These are phyloP conservation scores for Antedon mediterranea DNA, from an alignment of 53 echinoderm and acorn worm genomes.

Conservation along the genomic window DNA sequence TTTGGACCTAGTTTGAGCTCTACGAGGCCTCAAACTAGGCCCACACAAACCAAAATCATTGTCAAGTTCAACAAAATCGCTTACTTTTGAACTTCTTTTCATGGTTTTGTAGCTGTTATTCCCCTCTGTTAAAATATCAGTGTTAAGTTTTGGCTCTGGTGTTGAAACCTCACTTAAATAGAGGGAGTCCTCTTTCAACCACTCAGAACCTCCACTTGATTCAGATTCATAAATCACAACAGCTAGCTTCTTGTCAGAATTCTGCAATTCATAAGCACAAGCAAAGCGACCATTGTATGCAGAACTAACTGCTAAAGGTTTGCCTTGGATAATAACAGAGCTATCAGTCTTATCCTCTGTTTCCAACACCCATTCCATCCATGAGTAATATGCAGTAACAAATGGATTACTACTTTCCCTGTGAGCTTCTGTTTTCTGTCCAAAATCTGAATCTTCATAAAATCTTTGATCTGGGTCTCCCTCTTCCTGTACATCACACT, in stretches of 20 bases:
- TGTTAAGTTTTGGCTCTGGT: conserved; percentile 25
- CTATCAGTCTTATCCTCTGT: conserved; percentile 56
- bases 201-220: conserved; percentile 90
- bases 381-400: conserved; percentile 45
- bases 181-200: conserved; percentile 80
- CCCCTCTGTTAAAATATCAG: conserved; percentile 22
- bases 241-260: conserved; percentile 18
- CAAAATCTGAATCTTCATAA: conserved; percentile 25
- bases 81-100: conserved; percentile 92
- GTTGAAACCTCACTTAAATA: conserved; percentile 49
- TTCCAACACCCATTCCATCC: conserved; percentile 89
- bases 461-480: conserved; percentile 18
- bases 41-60: conserved; percentile 15
- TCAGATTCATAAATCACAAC: conserved; percentile 81
- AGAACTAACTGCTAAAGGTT: conserved; percentile 69
- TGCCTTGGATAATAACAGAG: conserved; percentile 47
- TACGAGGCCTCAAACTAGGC: conserved; percentile 6
- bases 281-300: conserved; percentile 91
- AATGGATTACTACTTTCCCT: conserved; percentile 28
- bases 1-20: background rate
- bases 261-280: conserved; percentile 34
- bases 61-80: conserved; percentile 57
- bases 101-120: conserved; percentile 74
- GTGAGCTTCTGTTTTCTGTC: background rate
- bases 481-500: conserved; percentile 46